A percentile compares a stretch with the other conserved stretches of the same genome.
Conservation (phyloP, 2,113 vertebrate genomes). For the Phoxinus phoxinus region DNA sequence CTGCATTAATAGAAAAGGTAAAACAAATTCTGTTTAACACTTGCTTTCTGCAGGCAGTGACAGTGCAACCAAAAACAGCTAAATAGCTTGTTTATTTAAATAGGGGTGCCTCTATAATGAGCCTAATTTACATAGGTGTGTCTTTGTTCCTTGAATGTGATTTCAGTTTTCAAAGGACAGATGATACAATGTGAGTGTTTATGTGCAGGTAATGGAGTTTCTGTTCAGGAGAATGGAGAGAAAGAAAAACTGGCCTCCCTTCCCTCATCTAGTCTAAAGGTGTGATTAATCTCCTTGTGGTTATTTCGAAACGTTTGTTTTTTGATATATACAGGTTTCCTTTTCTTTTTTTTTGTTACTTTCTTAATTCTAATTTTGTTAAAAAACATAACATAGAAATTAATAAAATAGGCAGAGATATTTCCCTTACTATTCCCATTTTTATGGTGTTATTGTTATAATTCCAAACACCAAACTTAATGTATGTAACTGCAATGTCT, state of each 20-base stretch:
- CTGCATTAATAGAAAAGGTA: not conserved
- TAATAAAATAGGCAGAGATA: too few relatives aligned
- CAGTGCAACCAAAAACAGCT: not conserved
- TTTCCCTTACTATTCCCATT: too few relatives aligned
- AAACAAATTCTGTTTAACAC: not conserved
- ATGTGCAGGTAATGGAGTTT: constrained; percentile 86
- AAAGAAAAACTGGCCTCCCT: constrained; percentile 84
- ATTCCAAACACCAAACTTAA: not conserved
- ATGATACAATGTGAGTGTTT: constrained; percentile 39
- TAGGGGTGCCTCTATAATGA: not conserved
- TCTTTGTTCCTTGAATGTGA: not conserved
- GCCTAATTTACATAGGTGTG: not conserved
- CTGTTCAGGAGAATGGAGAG: constrained; percentile 87
- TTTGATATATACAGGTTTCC: not conserved
- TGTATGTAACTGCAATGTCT: not conserved
- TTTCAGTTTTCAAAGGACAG: not conserved
- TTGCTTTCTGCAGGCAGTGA: not conserved
- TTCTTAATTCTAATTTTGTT: too few relatives aligned
- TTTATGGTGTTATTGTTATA: not conserved
- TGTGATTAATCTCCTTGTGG: too few relatives aligned
- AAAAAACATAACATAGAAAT: too few relatives aligned
- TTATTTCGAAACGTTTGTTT: not conserved
- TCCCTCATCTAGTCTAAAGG: constrained; percentile 66
- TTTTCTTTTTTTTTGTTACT: not conserved
- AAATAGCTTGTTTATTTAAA: not conserved